A percentile compares a stretch with the other conserved stretches of the same genome.
Conservation (phyloP, 1,140 invertebrate genomes). For the Drosophila bocki region DNA sequence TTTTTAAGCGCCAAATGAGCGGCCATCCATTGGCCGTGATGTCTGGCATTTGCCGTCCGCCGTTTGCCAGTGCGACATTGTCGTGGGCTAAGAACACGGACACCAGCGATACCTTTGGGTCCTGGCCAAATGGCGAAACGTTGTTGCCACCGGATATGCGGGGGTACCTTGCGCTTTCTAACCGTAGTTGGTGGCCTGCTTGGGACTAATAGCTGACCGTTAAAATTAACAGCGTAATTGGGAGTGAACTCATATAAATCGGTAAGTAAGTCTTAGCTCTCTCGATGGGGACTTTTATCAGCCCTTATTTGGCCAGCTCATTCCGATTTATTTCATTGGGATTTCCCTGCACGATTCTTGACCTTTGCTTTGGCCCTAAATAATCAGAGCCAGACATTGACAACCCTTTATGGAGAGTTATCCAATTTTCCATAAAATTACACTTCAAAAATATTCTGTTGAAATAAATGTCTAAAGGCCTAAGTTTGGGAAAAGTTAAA, state of each 20-base stretch:
- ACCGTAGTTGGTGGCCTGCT: constrained; percentile 58
- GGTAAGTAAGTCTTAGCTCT: constrained; percentile 4
- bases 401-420: constrained; percentile 23
- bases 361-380: constrained; percentile 13
- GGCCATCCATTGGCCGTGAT: constrained; percentile 80
- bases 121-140: constrained; percentile 55
- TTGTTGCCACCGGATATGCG: constrained; percentile 32
- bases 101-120: constrained; percentile 46
- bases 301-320: constrained; percentile 7
- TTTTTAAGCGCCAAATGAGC: constrained; percentile 81
- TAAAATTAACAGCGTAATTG: constrained; percentile 48
- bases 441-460: not conserved
- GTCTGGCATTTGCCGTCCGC: constrained; percentile 55
- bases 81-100: constrained; percentile 15
- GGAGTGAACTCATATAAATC: constrained; percentile 27
- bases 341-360: constrained; percentile 44
- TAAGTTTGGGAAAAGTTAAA: no score
- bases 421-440: not conserved
- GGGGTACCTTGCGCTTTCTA: constrained; percentile 45
- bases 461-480: no score
- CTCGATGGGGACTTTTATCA: not conserved
- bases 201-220: constrained; percentile 42
- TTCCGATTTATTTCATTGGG: constrained; percentile 31
- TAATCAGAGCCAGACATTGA: constrained; percentile 20
- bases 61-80: constrained; percentile 23